phyloP scores from a whole-genome alignment of 2,888 invertebrate genomes.

The Ptilodon capucinus region DNA sequence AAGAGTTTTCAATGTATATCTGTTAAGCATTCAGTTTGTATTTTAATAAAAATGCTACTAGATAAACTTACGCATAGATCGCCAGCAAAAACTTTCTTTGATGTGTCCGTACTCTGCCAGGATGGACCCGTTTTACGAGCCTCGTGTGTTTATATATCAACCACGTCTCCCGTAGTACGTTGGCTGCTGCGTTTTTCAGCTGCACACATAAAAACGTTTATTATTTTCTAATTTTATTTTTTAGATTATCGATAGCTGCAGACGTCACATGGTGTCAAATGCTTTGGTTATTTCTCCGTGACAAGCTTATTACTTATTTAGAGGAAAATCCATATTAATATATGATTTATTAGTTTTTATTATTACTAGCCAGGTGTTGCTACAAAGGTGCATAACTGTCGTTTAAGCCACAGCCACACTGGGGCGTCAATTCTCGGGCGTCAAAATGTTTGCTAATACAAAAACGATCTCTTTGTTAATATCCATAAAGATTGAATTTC shows the following conservation, averaged over 20 bases:
- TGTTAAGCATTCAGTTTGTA: too few species aligned
- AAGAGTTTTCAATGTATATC: too few species aligned
- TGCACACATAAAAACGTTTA: slow-evolving; percentile 65
- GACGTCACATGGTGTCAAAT: slow-evolving; percentile 32
- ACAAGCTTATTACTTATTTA: not conserved
- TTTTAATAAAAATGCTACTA: too few species aligned
- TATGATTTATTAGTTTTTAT: slow-evolving; percentile 4
- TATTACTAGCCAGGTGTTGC: slow-evolving; percentile 25
- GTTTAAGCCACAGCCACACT: slow-evolving; percentile 13
- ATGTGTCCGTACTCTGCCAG: slow-evolving; percentile 97
- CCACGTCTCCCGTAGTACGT: slow-evolving; percentile 99
- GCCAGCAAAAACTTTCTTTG: slow-evolving; percentile 99
- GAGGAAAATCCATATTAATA: too few species aligned
- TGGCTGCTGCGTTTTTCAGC: slow-evolving; percentile 99
- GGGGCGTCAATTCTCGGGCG: too few species aligned
- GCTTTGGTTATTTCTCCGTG: slow-evolving; percentile 1
- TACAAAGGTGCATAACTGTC: slow-evolving; percentile 16
- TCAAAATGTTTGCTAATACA: too few species aligned
- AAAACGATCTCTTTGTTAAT: too few species aligned
- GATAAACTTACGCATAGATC: slow-evolving; percentile 97
- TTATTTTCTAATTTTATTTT: slow-evolving; percentile 5
- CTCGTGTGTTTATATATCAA: slow-evolving; percentile 99
- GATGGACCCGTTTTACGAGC: slow-evolving; percentile 98
- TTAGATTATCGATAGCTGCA: slow-evolving; percentile 2
- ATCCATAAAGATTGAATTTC: too few species aligned